Percentiles rank a stretch among this genome's conserved stretches.
These are phyloP conservation scores for Parotia lawesii DNA, from an alignment of 2,113 vertebrate genomes.

Conservation along the genomic window DNA sequence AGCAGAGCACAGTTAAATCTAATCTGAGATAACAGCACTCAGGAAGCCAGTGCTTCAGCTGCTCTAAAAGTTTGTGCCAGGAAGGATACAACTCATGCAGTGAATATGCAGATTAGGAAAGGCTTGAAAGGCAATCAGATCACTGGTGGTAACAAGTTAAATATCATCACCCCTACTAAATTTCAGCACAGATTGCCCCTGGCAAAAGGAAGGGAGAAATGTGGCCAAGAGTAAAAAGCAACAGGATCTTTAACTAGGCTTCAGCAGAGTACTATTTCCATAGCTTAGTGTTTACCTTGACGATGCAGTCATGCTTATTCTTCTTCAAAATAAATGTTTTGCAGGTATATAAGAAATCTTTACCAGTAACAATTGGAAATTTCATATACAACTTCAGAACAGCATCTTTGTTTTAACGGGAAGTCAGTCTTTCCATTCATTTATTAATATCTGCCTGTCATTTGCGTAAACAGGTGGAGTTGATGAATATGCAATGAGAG, in stretches of 20 bases:
- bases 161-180: background rate
- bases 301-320: background rate
- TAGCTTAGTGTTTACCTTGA: background rate
- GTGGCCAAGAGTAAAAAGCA: background rate
- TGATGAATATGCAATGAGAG: background rate
- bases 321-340: background rate
- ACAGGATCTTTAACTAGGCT: background rate
- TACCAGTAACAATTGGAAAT: background rate
- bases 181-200: background rate
- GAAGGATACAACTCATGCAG: background rate
- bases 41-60: background rate
- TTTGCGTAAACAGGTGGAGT: background rate
- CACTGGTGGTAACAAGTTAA: background rate
- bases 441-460: background rate
- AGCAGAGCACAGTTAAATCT: background rate
- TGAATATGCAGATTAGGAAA: background rate
- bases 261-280: background rate
- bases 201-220: background rate
- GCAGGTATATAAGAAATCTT: background rate
- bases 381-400: background rate
- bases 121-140: background rate
- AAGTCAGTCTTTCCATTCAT: background rate
- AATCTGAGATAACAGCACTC: background rate
- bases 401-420: background rate
- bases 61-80: background rate